Evolutionary conservation across 2,888 invertebrate species (phyloP), one percentile per base, ranked within the genome.

Genomic region (Cephus runcator): DNA sequence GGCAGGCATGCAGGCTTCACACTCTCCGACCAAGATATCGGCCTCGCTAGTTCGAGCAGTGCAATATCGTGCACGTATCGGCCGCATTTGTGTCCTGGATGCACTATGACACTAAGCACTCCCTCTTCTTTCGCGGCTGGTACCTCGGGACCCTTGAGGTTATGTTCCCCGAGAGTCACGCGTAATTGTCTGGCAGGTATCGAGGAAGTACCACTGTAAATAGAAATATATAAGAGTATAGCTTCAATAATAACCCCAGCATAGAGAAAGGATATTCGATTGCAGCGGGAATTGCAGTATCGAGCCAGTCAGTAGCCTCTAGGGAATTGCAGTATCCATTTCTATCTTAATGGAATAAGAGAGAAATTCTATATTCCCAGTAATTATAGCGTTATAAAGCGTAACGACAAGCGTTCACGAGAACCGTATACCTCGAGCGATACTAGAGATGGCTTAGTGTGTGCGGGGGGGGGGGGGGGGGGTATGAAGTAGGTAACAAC

Each of bases 1-100:
- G 96, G 96, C 3, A 98, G 92, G 88, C 98, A 98, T 15, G 95
- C 96, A 1, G 98, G 97, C 86, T 94, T 93, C 15, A 96, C 93
- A 78, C 93, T 93, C n/a, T 93, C 93, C 12, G 94, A 94, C 95
- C 96, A 97, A 69, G 90, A 89, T 23, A 97, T 92, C 79, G 95
- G 94, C 12, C 93, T 92, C 3, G 91, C 92, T 33, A 97, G 92
- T 88, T 96, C 95, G 73, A 98, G 90, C 23, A 98, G 93, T 2
- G 97, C 97, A 83, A 96, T 94, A 87, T 96, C 95, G 87, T 95
- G 93, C 79, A 90, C 91, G n/a, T 93, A 93, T 85, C 92, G 93
- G 75, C 92, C 93, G 87, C 95, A 95, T 88, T 93, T 93, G 91
- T 97, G 97, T 34, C 94, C 93, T 0, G 97, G 96, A 92, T 98